Conservation (phyloP, 1,140 invertebrate species). For the Mizuhopecten yessoensis region DNA sequence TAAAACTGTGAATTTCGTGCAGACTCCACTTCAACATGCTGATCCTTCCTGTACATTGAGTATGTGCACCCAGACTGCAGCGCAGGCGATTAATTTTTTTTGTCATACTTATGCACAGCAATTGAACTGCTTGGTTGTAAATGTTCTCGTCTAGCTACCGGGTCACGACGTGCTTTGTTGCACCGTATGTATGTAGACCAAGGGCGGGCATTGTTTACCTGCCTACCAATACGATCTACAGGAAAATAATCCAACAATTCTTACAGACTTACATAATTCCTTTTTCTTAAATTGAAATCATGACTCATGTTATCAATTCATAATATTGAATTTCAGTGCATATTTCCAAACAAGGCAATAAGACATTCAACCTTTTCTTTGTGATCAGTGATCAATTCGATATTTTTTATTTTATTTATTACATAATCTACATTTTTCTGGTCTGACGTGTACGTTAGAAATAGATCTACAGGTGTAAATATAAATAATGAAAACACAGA, state of each 20-base stretch:
- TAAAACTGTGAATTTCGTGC: constrained; percentile 11
- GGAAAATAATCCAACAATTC: neutral
- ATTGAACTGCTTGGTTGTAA: constrained; percentile 38
- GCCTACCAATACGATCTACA: neutral
- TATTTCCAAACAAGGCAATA: neutral
- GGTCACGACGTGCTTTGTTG: constrained; percentile 4
- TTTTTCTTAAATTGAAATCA: constrained; percentile 23
- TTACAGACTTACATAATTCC: constrained; percentile 9
- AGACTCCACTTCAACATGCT: constrained; percentile 17
- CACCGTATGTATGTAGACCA: neutral
- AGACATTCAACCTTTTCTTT: neutral
- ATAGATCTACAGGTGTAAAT: no score
- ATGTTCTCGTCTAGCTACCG: neutral
- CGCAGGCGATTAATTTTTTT: constrained; percentile 23
- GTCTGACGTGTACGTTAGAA: no score
- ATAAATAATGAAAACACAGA: no score
- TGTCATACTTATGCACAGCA: constrained; percentile 33
- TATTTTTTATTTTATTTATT: no score
- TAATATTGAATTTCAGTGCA: constrained; percentile 4
- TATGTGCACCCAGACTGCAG: constrained; percentile 23
- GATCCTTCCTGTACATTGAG: neutral
- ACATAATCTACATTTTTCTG: neutral
- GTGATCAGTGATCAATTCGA: no score
- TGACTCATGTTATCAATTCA: neutral
- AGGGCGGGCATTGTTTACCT: constrained; percentile 22